Percentiles rank a stretch among this genome's conserved stretches.
Evolutionary conservation across 2,113 vertebrate species (phyloP).

Genomic region (Pelvicachromis taeniatus): DNA sequence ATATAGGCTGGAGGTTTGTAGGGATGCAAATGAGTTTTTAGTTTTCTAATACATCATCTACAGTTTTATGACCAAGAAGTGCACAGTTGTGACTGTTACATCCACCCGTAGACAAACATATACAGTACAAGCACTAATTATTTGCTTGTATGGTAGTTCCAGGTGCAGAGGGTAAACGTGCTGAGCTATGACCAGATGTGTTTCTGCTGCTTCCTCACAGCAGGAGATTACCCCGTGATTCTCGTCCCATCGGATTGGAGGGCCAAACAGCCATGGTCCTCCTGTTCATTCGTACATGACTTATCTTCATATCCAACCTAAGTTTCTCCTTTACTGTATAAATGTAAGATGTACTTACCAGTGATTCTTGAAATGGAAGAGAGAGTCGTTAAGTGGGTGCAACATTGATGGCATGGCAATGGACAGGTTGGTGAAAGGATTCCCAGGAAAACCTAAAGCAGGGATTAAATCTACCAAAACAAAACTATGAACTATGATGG

Average conservation of each 20-base stretch:
- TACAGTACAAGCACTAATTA: background rate
- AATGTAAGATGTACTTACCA: background rate
- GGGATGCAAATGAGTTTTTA: rapidly evolving
- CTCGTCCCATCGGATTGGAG: background rate
- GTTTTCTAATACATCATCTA: background rate
- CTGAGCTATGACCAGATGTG: background rate
- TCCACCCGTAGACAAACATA: background rate
- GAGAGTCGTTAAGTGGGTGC: background rate
- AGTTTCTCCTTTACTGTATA: background rate
- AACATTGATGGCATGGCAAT: background rate
- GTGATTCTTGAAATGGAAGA: background rate
- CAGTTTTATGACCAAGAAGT: background rate
- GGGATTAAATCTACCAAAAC: background rate
- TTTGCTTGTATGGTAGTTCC: background rate
- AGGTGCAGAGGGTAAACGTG: background rate
- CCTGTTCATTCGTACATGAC: background rate
- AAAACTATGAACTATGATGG: background rate
- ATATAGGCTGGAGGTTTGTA: background rate
- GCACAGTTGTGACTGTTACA: background rate
- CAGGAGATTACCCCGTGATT: background rate
- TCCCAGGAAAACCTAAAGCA: background rate
- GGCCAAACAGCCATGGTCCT: background rate
- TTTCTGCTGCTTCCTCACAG: background rate
- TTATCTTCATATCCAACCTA: background rate
- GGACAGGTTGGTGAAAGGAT: background rate